Percentiles rank a stretch among this genome's conserved stretches.
Conservation (phyloP, 2,888 invertebrate species). For the Xylocampa areola region DNA sequence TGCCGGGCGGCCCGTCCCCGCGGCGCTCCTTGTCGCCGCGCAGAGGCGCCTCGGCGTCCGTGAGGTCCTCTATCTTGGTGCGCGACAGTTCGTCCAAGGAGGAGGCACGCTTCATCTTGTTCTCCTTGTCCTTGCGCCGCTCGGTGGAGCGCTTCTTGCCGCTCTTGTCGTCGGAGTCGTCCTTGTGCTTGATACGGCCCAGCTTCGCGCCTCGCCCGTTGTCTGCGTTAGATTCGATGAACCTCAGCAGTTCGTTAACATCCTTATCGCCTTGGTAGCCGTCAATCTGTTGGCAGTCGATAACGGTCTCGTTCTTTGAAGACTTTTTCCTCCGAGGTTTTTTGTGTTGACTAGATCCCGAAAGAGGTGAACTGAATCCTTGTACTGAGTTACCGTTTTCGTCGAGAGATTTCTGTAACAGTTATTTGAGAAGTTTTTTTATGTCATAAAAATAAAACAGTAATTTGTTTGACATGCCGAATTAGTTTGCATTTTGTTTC, state of each 20-base stretch:
- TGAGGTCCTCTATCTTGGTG: conserved; percentile 93
- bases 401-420: conserved; percentile 92
- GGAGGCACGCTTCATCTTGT: conserved; percentile 92
- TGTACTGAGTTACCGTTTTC: conserved; percentile 95
- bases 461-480: background rate
- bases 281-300: conserved; percentile 91
- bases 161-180: conserved; percentile 83
- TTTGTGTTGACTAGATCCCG: conserved; percentile 87
- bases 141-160: conserved; percentile 87
- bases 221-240: conserved; percentile 92
- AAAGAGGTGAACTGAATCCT: conserved; percentile 84
- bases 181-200: conserved; percentile 78
- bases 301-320: conserved; percentile 89
- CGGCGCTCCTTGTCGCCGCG: conserved; percentile 54
- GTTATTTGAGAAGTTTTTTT: conserved; percentile 20
- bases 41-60: conserved; percentile 79
- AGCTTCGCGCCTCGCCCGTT: conserved; percentile 76
- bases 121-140: conserved; percentile 81
- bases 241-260: conserved; percentile 93
- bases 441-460: background rate
- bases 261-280: conserved; percentile 95
- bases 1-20: conserved; percentile 72
- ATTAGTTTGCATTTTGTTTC: conserved; percentile 4
- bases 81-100: conserved; percentile 95
- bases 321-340: conserved; percentile 90